A percentile compares a stretch with the other conserved stretches of the same genome.
Conservation (phyloP, 2,113 vertebrate species). For the Phodopus roborovskii region DNA sequence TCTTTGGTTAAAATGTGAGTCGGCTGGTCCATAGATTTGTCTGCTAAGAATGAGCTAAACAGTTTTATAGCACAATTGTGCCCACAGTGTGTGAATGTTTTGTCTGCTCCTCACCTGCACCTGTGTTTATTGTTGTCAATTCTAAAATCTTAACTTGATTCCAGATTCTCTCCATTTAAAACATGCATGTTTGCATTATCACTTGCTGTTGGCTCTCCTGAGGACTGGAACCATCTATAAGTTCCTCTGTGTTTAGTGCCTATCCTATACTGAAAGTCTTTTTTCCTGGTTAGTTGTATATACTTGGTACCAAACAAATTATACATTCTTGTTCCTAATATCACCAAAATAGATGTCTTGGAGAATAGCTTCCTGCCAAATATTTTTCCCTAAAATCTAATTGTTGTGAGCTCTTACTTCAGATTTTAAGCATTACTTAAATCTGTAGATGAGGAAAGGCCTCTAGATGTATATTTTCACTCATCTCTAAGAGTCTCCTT, state of each 20-base stretch:
- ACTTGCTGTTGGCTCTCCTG: not conserved
- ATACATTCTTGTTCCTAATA: not conserved
- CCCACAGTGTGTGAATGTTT: not conserved
- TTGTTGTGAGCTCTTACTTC: not conserved
- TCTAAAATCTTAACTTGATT: conserved; percentile 33
- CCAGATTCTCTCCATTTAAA: not conserved
- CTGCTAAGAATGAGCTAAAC: not conserved
- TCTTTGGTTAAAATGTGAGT: conserved; percentile 17
- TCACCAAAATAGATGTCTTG: not conserved
- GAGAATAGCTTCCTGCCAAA: not conserved
- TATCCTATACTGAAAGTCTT: not conserved
- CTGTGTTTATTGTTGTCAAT: not conserved
- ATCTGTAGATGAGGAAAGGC: not conserved
- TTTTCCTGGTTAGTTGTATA: not conserved
- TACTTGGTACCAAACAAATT: conserved; percentile 14
- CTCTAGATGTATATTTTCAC: not conserved
- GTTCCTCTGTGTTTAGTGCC: not conserved
- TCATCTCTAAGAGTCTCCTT: not conserved
- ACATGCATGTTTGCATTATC: not conserved
- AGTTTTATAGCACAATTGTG: not conserved
- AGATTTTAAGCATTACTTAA: not conserved
- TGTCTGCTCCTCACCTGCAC: not conserved
- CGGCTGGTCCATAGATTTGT: not conserved
- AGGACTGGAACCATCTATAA: not conserved
- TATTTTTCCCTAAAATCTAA: not conserved